Evolutionary conservation across 2,888 invertebrate species (phyloP), one percentile per base, ranked within the genome.

Genomic region (Clistopyga incitator): DNA sequence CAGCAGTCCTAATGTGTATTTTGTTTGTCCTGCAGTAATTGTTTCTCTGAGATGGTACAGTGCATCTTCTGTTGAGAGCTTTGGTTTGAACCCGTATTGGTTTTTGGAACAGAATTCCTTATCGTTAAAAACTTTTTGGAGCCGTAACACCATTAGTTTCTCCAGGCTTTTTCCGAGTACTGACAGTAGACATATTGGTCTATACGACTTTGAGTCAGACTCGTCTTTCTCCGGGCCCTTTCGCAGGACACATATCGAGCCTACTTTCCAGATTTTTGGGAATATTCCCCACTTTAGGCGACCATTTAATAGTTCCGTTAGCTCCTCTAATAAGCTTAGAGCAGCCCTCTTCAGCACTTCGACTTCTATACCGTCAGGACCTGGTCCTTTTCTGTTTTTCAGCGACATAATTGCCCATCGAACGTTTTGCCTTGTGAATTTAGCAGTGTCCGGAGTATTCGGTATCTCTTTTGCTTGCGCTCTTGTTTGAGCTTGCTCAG

Each of bases 21-120:
- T 38, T 15, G 6, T 38, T 11, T 29, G 2, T 1, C 20, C 50
- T 1, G 8, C 1, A 0, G 15, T 6, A 0, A 50, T 34, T 0
- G 42, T 11, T 13, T 81, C 52, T n/a, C 72, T 34, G 6, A 81
- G 15, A 15, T 42, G 13, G 3, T 18, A 11, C 13, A 84, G 61
- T 20, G 81, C 81, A 8, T 78, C 79, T 6, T 29, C 82, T 3
- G 74, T 61, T 23, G n/a, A 64, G 18, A 25, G 34, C 6, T 18
- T 23, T 0, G 50, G 74, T 29, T 64, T 71, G 11, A 79, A 79
- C 13, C 74, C 79, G 23, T 45, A 79, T n/a, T 71, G 78, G 1
- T 10, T n/a, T 8, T 50, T 23, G 1, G 64, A 74, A 25, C 29
- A 6, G 0, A 18, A 13, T 15, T 65, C 34, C 13, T 52, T 10